These are phyloP conservation scores for Eurystomus glaucurus DNA, from an alignment of 2,797 vertebrate genomes.

Conservation along the genomic window DNA sequence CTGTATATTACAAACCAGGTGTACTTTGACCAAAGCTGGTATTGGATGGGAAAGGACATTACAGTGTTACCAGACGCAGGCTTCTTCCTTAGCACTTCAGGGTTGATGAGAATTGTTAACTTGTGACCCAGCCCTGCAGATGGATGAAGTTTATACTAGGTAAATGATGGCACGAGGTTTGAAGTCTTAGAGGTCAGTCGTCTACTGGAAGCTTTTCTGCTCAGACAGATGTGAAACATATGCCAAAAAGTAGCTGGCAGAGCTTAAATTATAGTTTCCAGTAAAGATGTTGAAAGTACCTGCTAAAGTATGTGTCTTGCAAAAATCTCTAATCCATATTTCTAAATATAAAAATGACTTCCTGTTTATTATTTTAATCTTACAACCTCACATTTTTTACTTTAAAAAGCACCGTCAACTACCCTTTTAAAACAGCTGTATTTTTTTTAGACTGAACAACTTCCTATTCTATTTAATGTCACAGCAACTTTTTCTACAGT, in stretches of 20 bases:
- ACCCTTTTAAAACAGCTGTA: slow-evolving; percentile 31
- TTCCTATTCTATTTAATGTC: slow-evolving; percentile 22
- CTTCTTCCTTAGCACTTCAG: background rate
- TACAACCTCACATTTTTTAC: slow-evolving; percentile 61
- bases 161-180: background rate
- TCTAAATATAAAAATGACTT: slow-evolving; percentile 78
- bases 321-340: slow-evolving; percentile 76
- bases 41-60: background rate
- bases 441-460: background rate
- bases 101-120: background rate
- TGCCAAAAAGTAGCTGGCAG: slow-evolving; percentile 48
- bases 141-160: background rate
- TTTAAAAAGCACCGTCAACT: slow-evolving; percentile 33
- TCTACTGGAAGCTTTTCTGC: background rate
- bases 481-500: background rate
- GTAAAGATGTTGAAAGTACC: slow-evolving; percentile 65
- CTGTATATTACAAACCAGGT: background rate
- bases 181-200: background rate
- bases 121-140: background rate
- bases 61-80: rapidly evolving
- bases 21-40: background rate
- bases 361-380: slow-evolving; percentile 77
- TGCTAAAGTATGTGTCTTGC: slow-evolving; percentile 44
- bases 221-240: background rate
- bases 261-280: slow-evolving; percentile 72